Conservation (phyloP, 92 coral and sea anemone species). For the Actinostola sp. region DNA sequence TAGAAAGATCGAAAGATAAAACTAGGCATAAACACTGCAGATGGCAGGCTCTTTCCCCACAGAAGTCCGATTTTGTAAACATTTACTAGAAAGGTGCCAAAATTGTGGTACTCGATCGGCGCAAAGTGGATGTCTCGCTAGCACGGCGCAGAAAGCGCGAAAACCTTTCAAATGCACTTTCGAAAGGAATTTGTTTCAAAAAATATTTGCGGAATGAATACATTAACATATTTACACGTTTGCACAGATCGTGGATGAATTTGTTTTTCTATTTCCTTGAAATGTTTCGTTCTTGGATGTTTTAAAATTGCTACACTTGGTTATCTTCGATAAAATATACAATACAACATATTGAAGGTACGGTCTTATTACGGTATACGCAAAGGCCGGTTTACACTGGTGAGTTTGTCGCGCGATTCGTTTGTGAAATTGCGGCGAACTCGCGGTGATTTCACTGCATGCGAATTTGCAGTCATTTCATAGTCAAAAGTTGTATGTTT, state of each 20-base stretch:
- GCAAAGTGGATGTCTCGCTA: conserved; percentile 8
- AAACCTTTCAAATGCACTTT: conserved; percentile 9
- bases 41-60: conserved; percentile 4
- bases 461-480: no score
- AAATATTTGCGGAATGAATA: conserved; percentile 10
- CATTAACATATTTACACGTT: conserved; percentile 2
- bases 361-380: no score
- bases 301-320: not conserved
- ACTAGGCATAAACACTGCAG: conserved; percentile 24
- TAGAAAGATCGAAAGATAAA: conserved; percentile 21
- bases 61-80: conserved; percentile 1
- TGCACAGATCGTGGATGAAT: no score
- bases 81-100: not conserved
- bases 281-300: not conserved
- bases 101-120: not conserved
- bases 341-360: no score
- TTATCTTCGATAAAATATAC: no score
- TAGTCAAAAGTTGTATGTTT: no score
- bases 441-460: no score
- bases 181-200: not conserved
- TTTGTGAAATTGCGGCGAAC: no score
- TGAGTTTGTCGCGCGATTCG: no score
- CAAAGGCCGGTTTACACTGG: no score
- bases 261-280: no score
- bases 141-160: not conserved